Evolutionary conservation across 2,888 invertebrate genomes (phyloP), one percentile per base, ranked within the genome.

Genomic region (Lasius platythorax): DNA sequence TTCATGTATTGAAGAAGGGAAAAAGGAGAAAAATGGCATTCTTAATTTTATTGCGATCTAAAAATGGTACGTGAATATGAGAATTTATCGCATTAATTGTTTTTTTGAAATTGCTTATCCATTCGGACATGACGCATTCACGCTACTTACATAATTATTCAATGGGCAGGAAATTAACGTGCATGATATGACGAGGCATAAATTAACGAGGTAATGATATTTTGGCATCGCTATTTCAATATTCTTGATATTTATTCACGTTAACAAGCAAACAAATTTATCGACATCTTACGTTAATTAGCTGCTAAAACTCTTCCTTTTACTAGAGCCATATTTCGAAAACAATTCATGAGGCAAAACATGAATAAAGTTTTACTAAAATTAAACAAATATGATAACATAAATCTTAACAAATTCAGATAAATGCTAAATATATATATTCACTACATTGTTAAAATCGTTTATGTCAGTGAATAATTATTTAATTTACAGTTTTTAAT

Each of bases 191-290:
- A 63, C 84, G 78, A 23, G 23, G 33, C 78, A 81, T 81, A 66
- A 67, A 70, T 88, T 75, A 82, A 81, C 66, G 73, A 79, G 73
- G 4, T 78, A 83, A 84, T 79, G 70, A 86, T 74, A 73, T 79
- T 79, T 61, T 46, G 37, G 12, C 73, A n/a, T 37, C 28, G 61
- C 46, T 43, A 58, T 46, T 46, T 68, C 68, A 30, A 18, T 70
- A 70, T 18, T 79, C 46, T 79, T 79, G 46, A 79, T 72, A 33
- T 79, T 72, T 79, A 50, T 5, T n/a, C 33, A 28, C 11, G 23
- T 37, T 66, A 3, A 15, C 30, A 46, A 58, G 43, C 58, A 70
- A 70, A 61, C 18, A 79, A 46, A 46, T 72, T 79, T 43, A 70
- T 79, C 58, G 18, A 18, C 46, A 46, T 40, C 68, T n/a, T 40